Conservation (phyloP, 1,140 invertebrate species). For the Philaenus spumarius region DNA sequence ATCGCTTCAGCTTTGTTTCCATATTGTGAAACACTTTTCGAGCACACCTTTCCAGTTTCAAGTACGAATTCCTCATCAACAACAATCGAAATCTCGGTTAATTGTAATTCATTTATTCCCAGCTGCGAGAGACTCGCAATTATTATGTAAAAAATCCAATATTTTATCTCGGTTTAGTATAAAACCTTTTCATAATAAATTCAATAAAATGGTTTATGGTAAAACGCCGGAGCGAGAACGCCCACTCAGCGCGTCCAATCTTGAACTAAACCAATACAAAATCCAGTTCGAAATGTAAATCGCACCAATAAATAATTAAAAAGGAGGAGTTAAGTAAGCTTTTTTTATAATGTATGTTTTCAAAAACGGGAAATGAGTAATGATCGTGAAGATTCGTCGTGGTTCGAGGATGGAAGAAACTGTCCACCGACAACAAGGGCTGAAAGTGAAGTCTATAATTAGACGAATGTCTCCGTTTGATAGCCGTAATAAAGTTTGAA, state of each 20-base stretch:
- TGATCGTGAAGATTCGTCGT: not conserved
- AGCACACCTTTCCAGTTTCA: not conserved
- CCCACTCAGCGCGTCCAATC: not conserved
- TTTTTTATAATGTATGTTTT: constrained; percentile 21
- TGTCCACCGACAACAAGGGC: no score
- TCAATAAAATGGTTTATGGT: constrained; percentile 11
- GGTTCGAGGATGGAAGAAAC: no score
- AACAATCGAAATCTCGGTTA: not conserved
- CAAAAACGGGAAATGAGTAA: constrained; percentile 22
- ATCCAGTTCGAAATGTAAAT: constrained; percentile 22
- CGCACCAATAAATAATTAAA: constrained; percentile 25
- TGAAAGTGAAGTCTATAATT: no score
- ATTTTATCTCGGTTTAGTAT: not conserved
- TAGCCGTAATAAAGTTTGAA: no score
- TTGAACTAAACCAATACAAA: constrained; percentile 17
- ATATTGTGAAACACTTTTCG: not conserved
- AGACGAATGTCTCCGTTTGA: no score
- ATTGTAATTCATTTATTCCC: not conserved
- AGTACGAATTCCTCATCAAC: not conserved
- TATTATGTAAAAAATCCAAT: not conserved
- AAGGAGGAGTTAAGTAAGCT: constrained; percentile 18
- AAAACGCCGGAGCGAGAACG: not conserved
- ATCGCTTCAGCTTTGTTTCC: no score
- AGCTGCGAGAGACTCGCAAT: not conserved
- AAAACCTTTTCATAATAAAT: not conserved